Base-by-base conservation (phyloP, 1,140 invertebrate species). In the Contarinia nasturtii region DNA sequence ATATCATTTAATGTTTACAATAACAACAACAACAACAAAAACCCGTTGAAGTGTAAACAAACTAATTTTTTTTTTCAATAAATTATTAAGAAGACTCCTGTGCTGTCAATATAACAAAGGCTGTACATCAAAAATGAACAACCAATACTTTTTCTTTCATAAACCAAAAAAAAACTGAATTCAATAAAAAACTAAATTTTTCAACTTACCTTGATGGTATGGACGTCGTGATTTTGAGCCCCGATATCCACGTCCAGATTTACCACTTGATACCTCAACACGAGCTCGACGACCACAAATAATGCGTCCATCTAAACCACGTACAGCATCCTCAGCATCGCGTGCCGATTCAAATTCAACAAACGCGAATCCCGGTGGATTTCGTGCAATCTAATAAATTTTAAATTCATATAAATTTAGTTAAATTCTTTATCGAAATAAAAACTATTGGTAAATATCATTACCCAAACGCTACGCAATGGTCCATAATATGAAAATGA, bases 401-500 rank as follows among this genome's bases (percentile, higher is more conserved):
- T n/a, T n/a, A n/a, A n/a, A n/a, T n/a, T n/a, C n/a, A n/a, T n/a
- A n/a, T n/a, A n/a, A n/a, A n/a, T n/a, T n/a, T n/a, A n/a, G n/a
- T n/a, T n/a, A n/a, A n/a, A n/a, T n/a, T n/a, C n/a, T n/a, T n/a
- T n/a, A n/a, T n/a, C n/a, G n/a, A n/a, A n/a, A n/a, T n/a, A n/a
- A n/a, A n/a, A n/a, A n/a, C n/a, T n/a, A n/a, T n/a, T n/a, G n/a
- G 71, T 1, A 90, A n/a, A n/a, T n/a, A n/a, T n/a, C n/a, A n/a
- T 91, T 3, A 95, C 87, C 90, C 88, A 95, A 17, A 96, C 89
- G 69, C 89, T 94, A 52, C 82, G 77, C 51, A 97, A 67, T 22
- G 86, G 82, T 4, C 94, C 94, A 65, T 95, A 98, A 55, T 93
- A 87, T 45, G 84, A 80, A 65, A 98, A 98, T 8, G 87, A 83